Conservation (phyloP, 2,113 vertebrate species). For the Xenus cinereus region DNA sequence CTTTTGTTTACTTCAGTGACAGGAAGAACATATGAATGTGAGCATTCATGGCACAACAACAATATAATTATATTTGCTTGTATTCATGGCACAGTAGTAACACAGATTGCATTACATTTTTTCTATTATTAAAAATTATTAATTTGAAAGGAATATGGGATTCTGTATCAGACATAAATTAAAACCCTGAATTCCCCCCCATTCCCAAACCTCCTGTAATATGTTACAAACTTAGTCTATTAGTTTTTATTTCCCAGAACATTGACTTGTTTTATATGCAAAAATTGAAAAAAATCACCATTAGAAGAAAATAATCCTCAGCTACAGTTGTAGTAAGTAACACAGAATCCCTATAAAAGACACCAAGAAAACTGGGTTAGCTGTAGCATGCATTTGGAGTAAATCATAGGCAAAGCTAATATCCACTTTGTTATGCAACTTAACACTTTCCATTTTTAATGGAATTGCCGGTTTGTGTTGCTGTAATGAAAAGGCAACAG, state of each 20-base stretch:
- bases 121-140: background rate
- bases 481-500: background rate
- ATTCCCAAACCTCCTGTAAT: background rate
- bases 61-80: background rate
- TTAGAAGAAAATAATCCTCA: background rate
- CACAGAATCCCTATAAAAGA: background rate
- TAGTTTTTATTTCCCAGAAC: background rate
- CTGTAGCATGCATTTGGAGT: background rate
- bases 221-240: background rate
- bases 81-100: background rate
- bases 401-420: background rate
- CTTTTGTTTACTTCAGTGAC: background rate
- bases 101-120: background rate
- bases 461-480: background rate
- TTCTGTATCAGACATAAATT: background rate
- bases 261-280: background rate
- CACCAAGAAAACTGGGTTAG: background rate
- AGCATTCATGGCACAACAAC: background rate
- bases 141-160: background rate
- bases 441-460: background rate
- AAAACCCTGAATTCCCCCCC: background rate
- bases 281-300: background rate
- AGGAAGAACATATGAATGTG: background rate
- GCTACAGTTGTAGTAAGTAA: background rate
- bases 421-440: background rate